Conservation (phyloP, 2,888 invertebrate genomes). For the Halictus quadricinctus region DNA sequence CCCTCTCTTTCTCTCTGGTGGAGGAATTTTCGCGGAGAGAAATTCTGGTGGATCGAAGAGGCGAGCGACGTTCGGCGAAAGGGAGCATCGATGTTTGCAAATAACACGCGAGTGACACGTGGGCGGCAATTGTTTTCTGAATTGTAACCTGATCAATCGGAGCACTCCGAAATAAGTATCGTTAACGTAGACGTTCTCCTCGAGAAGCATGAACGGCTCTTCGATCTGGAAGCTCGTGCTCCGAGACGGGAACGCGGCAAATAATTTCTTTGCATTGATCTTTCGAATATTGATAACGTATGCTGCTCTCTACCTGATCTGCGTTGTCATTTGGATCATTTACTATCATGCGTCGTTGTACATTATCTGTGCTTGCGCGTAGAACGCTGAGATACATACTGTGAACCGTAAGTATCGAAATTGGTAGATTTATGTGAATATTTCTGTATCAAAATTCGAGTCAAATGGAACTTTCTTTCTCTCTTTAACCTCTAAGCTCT, state of each 20-base stretch:
- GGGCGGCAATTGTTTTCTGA: conserved; percentile 26
- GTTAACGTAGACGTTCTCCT: background rate
- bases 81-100: background rate
- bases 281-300: conserved; percentile 69
- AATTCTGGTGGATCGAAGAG: background rate
- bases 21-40: conserved; percentile 26
- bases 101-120: conserved; percentile 25
- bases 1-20: background rate
- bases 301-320: conserved; percentile 70
- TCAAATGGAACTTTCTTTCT: background rate
- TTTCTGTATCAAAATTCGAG: background rate
- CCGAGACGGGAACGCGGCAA: conserved; percentile 47
- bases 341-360: conserved; percentile 75
- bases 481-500: background rate
- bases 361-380: conserved; percentile 71
- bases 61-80: background rate
- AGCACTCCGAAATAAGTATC: conserved; percentile 12
- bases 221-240: conserved; percentile 47
- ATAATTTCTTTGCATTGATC: conserved; percentile 66
- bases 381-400: conserved; percentile 16
- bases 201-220: conserved; percentile 50
- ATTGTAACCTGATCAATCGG: conserved; percentile 27
- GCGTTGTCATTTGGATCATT: conserved; percentile 73
- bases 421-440: background rate
- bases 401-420: background rate